Evolutionary conservation across 2,888 invertebrate genomes (phyloP).

Genomic region (Pseudococcus longispinus): DNA sequence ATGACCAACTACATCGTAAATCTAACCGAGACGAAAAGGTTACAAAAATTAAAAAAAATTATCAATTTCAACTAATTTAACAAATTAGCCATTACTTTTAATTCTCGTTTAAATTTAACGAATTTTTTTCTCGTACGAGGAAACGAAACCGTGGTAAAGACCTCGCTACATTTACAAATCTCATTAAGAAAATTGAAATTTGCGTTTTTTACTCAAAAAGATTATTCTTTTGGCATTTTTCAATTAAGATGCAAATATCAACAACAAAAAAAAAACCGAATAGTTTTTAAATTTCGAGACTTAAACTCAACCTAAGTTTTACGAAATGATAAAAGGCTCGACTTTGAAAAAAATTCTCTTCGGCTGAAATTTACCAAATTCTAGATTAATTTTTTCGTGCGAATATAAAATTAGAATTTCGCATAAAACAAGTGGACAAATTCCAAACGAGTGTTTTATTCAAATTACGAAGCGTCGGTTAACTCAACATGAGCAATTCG

Average conservation of each 20-base stretch:
- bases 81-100: slow-evolving; percentile 7
- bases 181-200: slow-evolving; percentile 24
- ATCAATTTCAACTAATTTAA: slow-evolving; percentile 9
- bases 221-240: background rate
- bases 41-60: background rate
- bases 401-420: background rate
- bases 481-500: background rate
- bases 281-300: background rate
- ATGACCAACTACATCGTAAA: background rate
- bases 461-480: background rate
- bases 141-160: background rate
- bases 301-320: background rate
- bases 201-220: background rate
- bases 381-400: background rate
- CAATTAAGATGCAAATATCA: slow-evolving; percentile 31
- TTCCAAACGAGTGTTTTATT: background rate
- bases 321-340: background rate
- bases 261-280: background rate
- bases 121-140: background rate
- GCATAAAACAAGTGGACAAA: background rate
- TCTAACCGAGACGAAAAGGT: background rate
- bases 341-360: background rate
- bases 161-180: background rate
- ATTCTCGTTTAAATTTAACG: background rate
- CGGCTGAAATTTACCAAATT: background rate